Percentiles rank a stretch among this genome's conserved stretches.
These are phyloP conservation scores for Telmatochromis sp. DNA, from an alignment of 2,113 vertebrate species.

Conservation along the genomic window DNA sequence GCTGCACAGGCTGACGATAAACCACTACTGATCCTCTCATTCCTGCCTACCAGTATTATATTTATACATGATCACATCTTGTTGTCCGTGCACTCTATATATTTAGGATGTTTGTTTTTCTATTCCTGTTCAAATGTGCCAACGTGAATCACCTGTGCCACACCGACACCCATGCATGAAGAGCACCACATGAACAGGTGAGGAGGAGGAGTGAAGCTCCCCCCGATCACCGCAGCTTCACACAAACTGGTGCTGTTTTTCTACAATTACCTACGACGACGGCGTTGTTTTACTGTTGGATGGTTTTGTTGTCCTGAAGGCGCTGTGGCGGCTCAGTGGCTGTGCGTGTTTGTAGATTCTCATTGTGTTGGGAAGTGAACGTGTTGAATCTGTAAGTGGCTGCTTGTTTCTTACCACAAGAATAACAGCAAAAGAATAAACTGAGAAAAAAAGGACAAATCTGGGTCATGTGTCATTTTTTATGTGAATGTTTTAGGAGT, in stretches of 20 bases:
- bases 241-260: slow-evolving; percentile 66
- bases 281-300: slow-evolving; percentile 48
- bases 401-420: slow-evolving; percentile 72
- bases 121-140: slow-evolving; percentile 55
- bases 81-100: slow-evolving; percentile 43
- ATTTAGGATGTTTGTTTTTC: slow-evolving; percentile 40
- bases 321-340: slow-evolving; percentile 61
- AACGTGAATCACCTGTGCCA: slow-evolving; percentile 54
- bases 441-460: not conserved
- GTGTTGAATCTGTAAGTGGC: slow-evolving; percentile 65
- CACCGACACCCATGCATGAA: slow-evolving; percentile 52
- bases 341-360: slow-evolving; percentile 64
- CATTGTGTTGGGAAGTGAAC: slow-evolving; percentile 69
- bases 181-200: slow-evolving; percentile 20
- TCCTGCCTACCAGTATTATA: slow-evolving; percentile 57
- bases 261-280: slow-evolving; percentile 17
- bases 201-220: not conserved
- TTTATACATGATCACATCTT: slow-evolving; percentile 41
- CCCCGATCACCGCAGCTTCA: slow-evolving; percentile 11
- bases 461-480: accelerated
- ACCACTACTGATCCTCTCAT: slow-evolving; percentile 33
- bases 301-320: slow-evolving; percentile 57
- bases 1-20: slow-evolving; percentile 51
- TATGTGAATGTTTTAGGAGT: not conserved
- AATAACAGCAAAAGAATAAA: slow-evolving; percentile 59